A percentile compares a stretch with the other conserved stretches of the same genome.
Evolutionary conservation across 1,140 invertebrate species (phyloP).

Genomic region (Watersipora subatra): DNA sequence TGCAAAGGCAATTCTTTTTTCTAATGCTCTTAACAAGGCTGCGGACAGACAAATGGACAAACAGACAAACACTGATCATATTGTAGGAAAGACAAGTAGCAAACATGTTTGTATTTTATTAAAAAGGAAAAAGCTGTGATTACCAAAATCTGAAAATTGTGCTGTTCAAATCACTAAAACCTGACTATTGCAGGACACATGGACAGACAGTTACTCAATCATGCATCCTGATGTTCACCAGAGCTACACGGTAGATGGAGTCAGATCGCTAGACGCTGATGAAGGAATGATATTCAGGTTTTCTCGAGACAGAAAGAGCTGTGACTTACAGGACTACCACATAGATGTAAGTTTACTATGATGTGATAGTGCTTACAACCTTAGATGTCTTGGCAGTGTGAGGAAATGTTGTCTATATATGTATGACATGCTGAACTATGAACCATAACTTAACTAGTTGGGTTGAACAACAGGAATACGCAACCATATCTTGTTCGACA

Average conservation of each 20-base stretch:
- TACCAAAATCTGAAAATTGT: neutral
- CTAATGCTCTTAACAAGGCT: too few species aligned
- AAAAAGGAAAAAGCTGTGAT: neutral
- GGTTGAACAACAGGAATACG: too few species aligned
- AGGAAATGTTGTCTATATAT: too few species aligned
- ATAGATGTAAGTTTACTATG: slow-evolving; percentile 56
- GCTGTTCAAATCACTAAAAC: neutral
- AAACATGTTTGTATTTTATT: neutral
- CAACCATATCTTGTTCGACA: too few species aligned
- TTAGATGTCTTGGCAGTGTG: too few species aligned
- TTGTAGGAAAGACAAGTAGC: too few species aligned
- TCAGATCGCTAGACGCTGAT: slow-evolving; percentile 30
- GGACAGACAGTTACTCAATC: slow-evolving; percentile 53
- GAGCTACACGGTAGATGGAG: slow-evolving; percentile 51
- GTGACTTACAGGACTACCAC: slow-evolving; percentile 72
- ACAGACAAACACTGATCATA: too few species aligned
- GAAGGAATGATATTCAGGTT: slow-evolving; percentile 43
- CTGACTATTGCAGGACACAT: slow-evolving; percentile 52
- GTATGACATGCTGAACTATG: too few species aligned
- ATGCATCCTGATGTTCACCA: slow-evolving; percentile 59
- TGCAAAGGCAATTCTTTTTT: too few species aligned
- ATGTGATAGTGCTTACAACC: too few species aligned
- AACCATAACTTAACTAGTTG: too few species aligned
- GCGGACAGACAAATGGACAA: too few species aligned
- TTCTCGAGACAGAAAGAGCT: slow-evolving; percentile 77